Percentiles rank a stretch among this genome's conserved stretches.
Evolutionary conservation across 2,113 vertebrate species (phyloP).

Genomic region (Lota lota): DNA sequence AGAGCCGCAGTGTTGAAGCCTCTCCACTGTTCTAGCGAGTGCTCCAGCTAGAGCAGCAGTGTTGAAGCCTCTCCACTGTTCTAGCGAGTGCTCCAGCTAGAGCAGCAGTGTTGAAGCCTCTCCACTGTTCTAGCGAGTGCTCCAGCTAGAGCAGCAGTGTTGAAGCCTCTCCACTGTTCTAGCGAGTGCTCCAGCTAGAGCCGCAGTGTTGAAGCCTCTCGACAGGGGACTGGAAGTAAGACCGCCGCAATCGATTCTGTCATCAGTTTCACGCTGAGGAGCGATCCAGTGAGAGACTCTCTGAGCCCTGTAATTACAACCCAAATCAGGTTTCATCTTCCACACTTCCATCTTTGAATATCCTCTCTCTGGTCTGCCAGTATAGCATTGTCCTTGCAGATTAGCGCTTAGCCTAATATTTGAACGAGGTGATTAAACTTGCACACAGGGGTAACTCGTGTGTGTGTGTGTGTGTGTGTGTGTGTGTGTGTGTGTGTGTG

Average conservation of each 20-base stretch:
- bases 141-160: not conserved
- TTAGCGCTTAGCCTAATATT: too few relatives aligned
- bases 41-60: not conserved
- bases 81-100: conserved; percentile 10
- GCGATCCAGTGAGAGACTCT: too few relatives aligned
- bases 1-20: not conserved
- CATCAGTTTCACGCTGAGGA: not conserved
- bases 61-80: conserved; percentile 3
- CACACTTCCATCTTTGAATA: too few relatives aligned
- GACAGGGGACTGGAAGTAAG: conserved; percentile 19
- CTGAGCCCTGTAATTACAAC: too few relatives aligned
- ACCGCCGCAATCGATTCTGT: conserved; percentile 12
- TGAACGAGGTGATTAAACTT: too few relatives aligned
- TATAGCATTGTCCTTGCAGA: too few relatives aligned
- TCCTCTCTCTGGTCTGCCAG: too few relatives aligned
- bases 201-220: not conserved
- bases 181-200: conserved; percentile 1
- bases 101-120: not conserved
- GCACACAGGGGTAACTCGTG: too few relatives aligned
- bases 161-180: conserved; percentile 17
- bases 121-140: conserved; percentile 14
- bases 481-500: not conserved
- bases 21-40: conserved; percentile 16
- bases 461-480: too few relatives aligned
- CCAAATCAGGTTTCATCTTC: too few relatives aligned